Percentiles rank a stretch among this genome's conserved stretches.
Evolutionary conservation across 2,113 vertebrate genomes (phyloP).

Genomic region (Bungarus multicinctus): DNA sequence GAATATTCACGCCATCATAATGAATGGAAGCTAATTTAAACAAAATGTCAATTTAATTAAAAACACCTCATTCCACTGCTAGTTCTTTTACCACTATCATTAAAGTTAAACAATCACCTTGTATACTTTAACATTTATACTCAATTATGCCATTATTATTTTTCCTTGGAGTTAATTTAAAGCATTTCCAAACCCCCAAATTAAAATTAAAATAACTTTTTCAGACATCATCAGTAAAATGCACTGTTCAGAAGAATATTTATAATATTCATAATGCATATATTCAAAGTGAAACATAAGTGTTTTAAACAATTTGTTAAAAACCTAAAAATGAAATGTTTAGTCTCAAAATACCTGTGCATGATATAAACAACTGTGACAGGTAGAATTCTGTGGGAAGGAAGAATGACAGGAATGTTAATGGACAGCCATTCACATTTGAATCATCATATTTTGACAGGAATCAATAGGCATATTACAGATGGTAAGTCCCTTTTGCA

Average conservation of each 20-base stretch:
- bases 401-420: not conserved
- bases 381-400: not conserved
- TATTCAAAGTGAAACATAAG: slow-evolving; percentile 22
- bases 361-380: slow-evolving; percentile 8
- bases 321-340: slow-evolving; percentile 30
- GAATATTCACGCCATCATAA: slow-evolving; percentile 14
- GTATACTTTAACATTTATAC: slow-evolving; percentile 22
- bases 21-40: slow-evolving; percentile 30
- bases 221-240: slow-evolving; percentile 26
- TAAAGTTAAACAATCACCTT: slow-evolving; percentile 34
- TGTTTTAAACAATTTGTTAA: slow-evolving; percentile 31
- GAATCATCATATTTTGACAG: not conserved
- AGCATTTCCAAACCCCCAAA: slow-evolving; percentile 43
- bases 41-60: slow-evolving; percentile 43
- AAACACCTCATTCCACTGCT: not conserved
- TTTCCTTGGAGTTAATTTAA: slow-evolving; percentile 51
- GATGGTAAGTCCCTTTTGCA: not conserved
- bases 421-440: not conserved
- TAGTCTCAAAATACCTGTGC: not conserved
- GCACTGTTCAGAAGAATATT: slow-evolving; percentile 2
- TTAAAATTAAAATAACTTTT: slow-evolving; percentile 50
- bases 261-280: not conserved
- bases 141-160: slow-evolving; percentile 47
- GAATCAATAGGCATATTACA: not conserved
- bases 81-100: not conserved